Conservation (phyloP, 2,113 vertebrate genomes). For the Zosterops borbonicus region DNA sequence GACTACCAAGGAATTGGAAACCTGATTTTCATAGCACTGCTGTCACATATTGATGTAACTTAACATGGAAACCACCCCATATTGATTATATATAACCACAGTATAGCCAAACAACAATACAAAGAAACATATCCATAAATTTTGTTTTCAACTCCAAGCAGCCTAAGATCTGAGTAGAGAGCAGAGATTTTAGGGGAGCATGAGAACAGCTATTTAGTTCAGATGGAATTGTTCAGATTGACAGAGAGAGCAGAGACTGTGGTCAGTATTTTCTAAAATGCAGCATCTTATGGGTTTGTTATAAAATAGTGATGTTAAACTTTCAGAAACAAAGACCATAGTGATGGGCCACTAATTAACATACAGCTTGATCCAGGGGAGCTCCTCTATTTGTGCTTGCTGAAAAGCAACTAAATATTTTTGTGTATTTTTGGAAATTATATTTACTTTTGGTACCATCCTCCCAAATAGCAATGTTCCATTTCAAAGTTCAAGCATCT, state of each 20-base stretch:
- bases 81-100: background rate
- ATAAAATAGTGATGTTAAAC: background rate
- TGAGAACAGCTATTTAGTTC: background rate
- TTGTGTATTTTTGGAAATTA: background rate
- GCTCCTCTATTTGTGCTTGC: background rate
- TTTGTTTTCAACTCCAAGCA: background rate
- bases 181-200: background rate
- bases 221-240: background rate
- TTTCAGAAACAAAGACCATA: background rate
- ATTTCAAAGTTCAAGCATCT: background rate
- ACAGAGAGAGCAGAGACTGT: background rate
- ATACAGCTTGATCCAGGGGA: background rate
- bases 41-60: background rate
- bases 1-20: background rate
- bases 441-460: background rate
- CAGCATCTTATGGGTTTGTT: background rate
- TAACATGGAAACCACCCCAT: background rate
- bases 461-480: background rate
- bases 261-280: background rate
- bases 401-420: background rate
- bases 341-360: background rate
- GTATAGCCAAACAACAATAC: background rate
- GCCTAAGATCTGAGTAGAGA: background rate
- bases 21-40: background rate
- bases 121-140: background rate